Evolutionary conservation across 2,888 invertebrate genomes (phyloP).

Genomic region (Synanthedon formicaeformis): DNA sequence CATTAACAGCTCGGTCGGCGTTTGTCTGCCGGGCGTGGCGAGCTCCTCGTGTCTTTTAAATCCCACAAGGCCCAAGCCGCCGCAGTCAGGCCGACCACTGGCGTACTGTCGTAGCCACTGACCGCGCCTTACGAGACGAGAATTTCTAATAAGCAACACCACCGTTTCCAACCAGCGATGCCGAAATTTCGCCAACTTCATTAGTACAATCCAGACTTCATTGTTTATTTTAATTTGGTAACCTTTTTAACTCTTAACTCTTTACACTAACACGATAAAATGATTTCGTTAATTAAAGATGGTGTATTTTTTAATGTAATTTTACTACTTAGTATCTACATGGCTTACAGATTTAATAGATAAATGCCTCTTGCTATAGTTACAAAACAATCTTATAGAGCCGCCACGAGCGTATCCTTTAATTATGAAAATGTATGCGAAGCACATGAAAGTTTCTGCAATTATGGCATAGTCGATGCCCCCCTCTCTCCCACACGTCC

Average conservation of each 20-base stretch:
- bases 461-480: constrained; percentile 49
- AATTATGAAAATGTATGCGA: constrained; percentile 69
- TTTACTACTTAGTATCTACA: no score
- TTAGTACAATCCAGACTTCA: constrained; percentile 47
- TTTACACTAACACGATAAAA: neutral
- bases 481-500: constrained; percentile 2
- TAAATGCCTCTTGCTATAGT: no score
- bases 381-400: constrained; percentile 16
- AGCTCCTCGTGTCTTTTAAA: constrained; percentile 4
- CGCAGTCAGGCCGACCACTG: constrained; percentile 23
- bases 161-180: constrained; percentile 31
- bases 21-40: constrained; percentile 4
- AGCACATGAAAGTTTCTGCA: constrained; percentile 68
- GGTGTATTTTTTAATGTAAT: neutral
- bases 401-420: constrained; percentile 60
- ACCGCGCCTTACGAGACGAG: constrained; percentile 35
- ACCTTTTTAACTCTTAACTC: constrained; percentile 15
- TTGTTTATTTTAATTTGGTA: constrained; percentile 47
- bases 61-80: constrained; percentile 11
- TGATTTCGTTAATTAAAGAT: constrained; percentile 19
- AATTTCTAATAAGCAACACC: constrained; percentile 51
- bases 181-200: constrained; percentile 52
- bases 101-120: neutral
- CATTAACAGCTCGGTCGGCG: constrained; percentile 10
- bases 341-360: no score